Evolutionary conservation across 2,113 vertebrate species (phyloP), one percentile per base, ranked within the genome.

Genomic region (Ellobius talpinus): DNA sequence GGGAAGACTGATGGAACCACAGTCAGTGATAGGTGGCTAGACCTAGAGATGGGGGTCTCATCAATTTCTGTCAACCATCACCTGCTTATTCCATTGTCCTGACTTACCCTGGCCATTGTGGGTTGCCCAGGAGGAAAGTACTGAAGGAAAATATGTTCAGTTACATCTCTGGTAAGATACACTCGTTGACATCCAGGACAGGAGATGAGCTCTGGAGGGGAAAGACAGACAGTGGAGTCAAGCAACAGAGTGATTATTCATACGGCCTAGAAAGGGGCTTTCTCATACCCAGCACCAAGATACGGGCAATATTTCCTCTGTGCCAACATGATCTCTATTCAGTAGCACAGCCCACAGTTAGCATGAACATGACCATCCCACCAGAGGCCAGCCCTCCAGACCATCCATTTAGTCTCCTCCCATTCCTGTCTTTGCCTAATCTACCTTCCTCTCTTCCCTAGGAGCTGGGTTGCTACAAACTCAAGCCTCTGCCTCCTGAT

Each of bases 71-170:
- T 91, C 96, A 93, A 70, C 39, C 29, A 85, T 47, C 61, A 65
- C 33, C 17, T 88, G 52, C 11, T 79, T 73, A 84, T 84, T 89
- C 92, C 88, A 36, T 61, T 78, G 42, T 86, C 95, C 94, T 96
- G 58, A 98, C 99, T 98, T 98, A 99, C 99, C 98, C 98, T 99
- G 95, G 98, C 98, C 99, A 99, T 99, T 61, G 96, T 97, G 98
- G 96, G 93, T 74, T 93, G 95, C 92, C 74, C 92, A 93, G 72
- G 21, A 55, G 97, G 39, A 96, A 98, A 96, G 36, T 96, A 97
- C 90, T 97, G 94, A 76, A 98, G 96, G 96, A 98, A 97, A 96
- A 97, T 98, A 97, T 98, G 97, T 97, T 98, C 98, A 97, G 97
- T 98, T 98, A 99, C 98, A 98, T 99, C 98, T 94, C 97, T 98